Percentiles rank a stretch among this genome's conserved stretches.
phyloP scores from a whole-genome alignment of 2,113 vertebrate genomes.

The Sturnira hondurensis region DNA sequence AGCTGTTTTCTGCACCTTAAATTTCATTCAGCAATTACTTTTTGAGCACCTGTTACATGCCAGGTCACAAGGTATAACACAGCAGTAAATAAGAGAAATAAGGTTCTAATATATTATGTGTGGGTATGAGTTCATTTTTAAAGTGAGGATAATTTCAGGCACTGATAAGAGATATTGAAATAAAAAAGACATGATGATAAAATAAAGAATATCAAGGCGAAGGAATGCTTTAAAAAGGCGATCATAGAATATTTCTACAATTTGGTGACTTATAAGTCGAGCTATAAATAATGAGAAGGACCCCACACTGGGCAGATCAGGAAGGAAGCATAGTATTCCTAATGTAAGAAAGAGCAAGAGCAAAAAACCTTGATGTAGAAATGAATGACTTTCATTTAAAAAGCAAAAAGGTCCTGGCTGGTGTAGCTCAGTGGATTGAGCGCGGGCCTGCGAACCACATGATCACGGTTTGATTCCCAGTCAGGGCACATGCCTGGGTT shows the following conservation, averaged over 20 bases:
- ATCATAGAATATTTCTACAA: background rate
- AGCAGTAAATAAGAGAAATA: background rate
- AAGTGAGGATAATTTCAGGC: conserved; percentile 36
- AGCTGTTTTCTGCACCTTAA: background rate
- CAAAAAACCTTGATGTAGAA: background rate
- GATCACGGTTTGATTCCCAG: too few relatives aligned
- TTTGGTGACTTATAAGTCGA: background rate
- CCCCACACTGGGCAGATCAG: background rate
- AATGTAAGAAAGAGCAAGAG: background rate
- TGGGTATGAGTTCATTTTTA: background rate
- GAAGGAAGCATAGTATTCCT: background rate
- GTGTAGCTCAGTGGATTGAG: too few relatives aligned
- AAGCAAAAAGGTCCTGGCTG: background rate
- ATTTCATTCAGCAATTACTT: conserved; percentile 28
- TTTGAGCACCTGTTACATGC: background rate
- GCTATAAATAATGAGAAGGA: conserved; percentile 6
- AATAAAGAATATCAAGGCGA: background rate
- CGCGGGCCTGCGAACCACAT: too few relatives aligned
- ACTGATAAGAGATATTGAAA: background rate
- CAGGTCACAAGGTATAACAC: background rate
- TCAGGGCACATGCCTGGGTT: too few relatives aligned
- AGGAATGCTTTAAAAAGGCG: background rate
- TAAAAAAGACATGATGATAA: background rate
- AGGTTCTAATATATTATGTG: background rate
- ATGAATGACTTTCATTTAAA: background rate